Evolutionary conservation across 2,113 vertebrate genomes (phyloP), one percentile per base, ranked within the genome.

Genomic region (Epinephelus lanceolatus): DNA sequence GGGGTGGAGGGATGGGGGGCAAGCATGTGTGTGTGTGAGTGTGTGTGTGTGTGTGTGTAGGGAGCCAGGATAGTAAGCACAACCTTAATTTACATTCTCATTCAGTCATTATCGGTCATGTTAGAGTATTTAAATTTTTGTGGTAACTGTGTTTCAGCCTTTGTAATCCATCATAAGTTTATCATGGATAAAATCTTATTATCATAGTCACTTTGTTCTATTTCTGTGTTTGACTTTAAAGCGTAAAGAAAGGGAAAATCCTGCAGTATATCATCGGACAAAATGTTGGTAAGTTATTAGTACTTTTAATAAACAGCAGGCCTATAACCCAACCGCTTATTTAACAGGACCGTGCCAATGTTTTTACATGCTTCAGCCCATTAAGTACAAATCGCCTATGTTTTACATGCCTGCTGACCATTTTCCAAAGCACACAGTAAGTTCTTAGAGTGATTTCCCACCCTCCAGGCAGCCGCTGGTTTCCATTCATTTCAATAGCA

Each of bases 311-410:
- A 84, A 88, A 88, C 76, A 86, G 70, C 52, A 30, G 83, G 33
- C 25, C 30, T 15, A 6, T 12, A 73, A 83, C 49, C 63, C 19
- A 37, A 56, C 33, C 30, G 4, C 56, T 86, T 75, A 86, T 90
- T 81, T 79, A 83, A 81, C 76, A 25, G 67, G 8, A 49, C 68
- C 0, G 15, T 67, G 75, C 74, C 79, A 68, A 71, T 89, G 86
- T 90, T 90, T 90, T 88, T 57, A 77, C 70, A 78, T 57, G 81
- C 87, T 91, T 85, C 88, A 88, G 74, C 68, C 72, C 84, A 88
- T 91, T 91, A 81, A 79, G 70, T 60, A 56, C 83, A 86, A 91
- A 85, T 86, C 49, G 62, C 56, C 87, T 76, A 60, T 81, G 83
- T 89, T 90, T 89, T 88, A 76, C 79, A 70, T 89, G 83, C 59